Base-by-base conservation (phyloP, 2,888 invertebrate genomes). In the Pecten maximus region DNA sequence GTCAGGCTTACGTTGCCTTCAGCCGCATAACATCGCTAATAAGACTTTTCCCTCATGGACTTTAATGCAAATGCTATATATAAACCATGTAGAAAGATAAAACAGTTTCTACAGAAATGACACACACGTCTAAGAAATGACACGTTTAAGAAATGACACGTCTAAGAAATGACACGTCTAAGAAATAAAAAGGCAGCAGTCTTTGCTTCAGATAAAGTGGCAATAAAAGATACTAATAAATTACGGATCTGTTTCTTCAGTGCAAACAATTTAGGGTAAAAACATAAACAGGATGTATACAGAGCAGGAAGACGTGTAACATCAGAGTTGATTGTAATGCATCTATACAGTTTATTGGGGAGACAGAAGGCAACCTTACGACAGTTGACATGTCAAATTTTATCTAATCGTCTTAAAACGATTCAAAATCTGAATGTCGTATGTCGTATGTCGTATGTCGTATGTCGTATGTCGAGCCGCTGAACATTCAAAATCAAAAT, bases 1-100 rank as follows among this genome's bases (percentile, higher is more conserved):
- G 92, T n/a, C 90, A 90, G 40, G 91, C 91, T 16, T 92, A 92
- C 87, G 92, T 91, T 35, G 92, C 92, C 15, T 87, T 90, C 35
- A 90, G 92, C 40, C 89, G 91, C 28, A 90, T 89, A 12, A 92
- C 89, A 28, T 88, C 89, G 74, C 88, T 90, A 40, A 35, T 90
- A 40, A 91, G 92, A 40, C 40, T 91, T 8, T 86, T 88, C n/a
- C 23, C 74, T 91, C 28, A 88, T 91, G 28, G 89, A 90, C 28
- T 87, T 87, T 19, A 87, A 87, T 28, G 87, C 87, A 35, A 35
- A 89, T 88, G 89, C 89, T 39, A n/a, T n/a, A n/a, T n/a, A n/a
- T n/a, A n/a, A n/a, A n/a, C n/a, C n/a, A 54, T 54, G 3, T 40
- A 89, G 39, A 39, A n/a, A 60, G 89, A 89, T 89, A 60, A 89